Percentiles rank a stretch among this genome's conserved stretches.
Conservation (phyloP, 2,113 vertebrate genomes). For the Seriola dumerili region DNA sequence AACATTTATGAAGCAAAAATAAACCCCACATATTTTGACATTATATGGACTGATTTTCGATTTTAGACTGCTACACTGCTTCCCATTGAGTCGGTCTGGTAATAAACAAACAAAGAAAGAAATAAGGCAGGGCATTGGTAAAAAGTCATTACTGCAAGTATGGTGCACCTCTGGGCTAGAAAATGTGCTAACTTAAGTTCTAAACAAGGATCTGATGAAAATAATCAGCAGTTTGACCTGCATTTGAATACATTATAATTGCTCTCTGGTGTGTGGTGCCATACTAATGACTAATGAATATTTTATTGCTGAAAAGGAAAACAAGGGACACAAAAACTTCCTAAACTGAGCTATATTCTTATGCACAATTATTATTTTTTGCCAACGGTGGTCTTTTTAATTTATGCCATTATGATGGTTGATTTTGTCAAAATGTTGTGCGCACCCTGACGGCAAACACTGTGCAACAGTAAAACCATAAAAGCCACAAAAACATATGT, state of each 20-base stretch:
- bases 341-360: neutral
- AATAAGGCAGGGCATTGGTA: neutral
- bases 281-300: constrained; percentile 18
- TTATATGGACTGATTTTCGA: neutral
- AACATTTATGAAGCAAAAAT: neutral
- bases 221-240: constrained; percentile 2
- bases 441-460: neutral
- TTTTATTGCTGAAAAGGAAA: constrained; percentile 12
- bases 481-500: neutral
- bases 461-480: neutral
- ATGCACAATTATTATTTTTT: neutral
- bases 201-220: neutral
- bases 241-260: constrained; percentile 1
- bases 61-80: no score
- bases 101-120: neutral
- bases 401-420: neutral
- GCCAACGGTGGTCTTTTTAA: neutral
- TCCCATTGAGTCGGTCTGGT: neutral
- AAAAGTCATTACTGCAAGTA: neutral
- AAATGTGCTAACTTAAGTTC: neutral
- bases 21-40: neutral
- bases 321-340: neutral
- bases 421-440: neutral
- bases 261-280: neutral
- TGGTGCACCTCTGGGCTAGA: neutral